These are phyloP conservation scores for Drosophila quinaria DNA, from an alignment of 2,888 invertebrate species.

Conservation along the genomic window DNA sequence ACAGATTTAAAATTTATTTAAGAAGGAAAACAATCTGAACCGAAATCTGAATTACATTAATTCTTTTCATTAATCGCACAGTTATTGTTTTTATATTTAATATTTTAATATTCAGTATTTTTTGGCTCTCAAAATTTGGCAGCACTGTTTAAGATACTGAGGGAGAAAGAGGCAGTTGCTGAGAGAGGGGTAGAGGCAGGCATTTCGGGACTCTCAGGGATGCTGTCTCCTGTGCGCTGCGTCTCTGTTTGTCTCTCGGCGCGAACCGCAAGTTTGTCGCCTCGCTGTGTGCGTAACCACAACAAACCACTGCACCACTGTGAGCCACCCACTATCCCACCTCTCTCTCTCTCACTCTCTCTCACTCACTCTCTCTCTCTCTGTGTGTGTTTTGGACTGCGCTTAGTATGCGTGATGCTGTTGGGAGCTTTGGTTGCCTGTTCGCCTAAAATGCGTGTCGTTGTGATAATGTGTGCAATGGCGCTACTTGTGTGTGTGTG, in stretches of 20 bases:
- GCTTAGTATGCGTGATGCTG: constrained; percentile 72
- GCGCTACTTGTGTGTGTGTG: constrained; percentile 27
- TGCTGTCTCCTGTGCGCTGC: constrained; percentile 50
- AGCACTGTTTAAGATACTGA: not conserved
- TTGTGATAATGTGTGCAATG: constrained; percentile 76
- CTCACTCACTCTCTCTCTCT: not conserved
- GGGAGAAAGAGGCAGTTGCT: not conserved
- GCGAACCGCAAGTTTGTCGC: constrained; percentile 67
- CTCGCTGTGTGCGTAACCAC: constrained; percentile 40
- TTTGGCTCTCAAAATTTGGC: not conserved
- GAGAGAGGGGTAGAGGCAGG: not conserved
- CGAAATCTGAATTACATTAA: too few species aligned
- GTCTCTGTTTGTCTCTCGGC: constrained; percentile 55
- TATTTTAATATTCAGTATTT: too few species aligned
- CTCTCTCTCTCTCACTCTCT: not conserved
- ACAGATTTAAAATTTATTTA: too few species aligned
- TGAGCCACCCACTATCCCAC: not conserved
- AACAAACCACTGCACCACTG: constrained; percentile 7
- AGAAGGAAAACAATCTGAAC: too few species aligned
- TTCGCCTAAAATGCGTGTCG: constrained; percentile 79
- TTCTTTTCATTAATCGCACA: too few species aligned
- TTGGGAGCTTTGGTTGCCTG: constrained; percentile 73
- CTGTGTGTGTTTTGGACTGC: not conserved
- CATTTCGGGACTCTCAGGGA: constrained; percentile 28
- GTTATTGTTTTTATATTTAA: too few species aligned